Base-by-base conservation (phyloP, 2,888 invertebrate species). In the Ophioninae sp. region DNA sequence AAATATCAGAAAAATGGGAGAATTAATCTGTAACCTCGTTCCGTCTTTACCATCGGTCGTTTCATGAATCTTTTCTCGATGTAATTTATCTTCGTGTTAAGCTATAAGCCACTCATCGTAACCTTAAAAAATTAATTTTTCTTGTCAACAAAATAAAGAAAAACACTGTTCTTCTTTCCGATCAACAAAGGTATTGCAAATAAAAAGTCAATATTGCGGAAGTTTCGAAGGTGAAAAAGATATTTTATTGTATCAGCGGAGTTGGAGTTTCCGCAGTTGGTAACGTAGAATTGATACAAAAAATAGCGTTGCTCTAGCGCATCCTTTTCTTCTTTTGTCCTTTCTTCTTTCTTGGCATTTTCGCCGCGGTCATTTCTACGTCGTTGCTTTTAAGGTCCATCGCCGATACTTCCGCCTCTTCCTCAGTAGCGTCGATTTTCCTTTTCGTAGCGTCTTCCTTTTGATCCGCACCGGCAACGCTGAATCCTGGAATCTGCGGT, bases 401-500 rank as follows among this genome's bases (percentile, higher is more conserved):
- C 72, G 76, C 81, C 41, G 81, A 23, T 2, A 39, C 39, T 13
- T 44, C 21, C 44, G 44, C 21, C 13, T 61, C 37, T 5, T 75
- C 77, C 7, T 80, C 68, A n/a, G 30, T 67, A 20, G 70, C 78
- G 41, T 59, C 75, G 30, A 79, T 23, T 75, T 79, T 79, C 50
- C 79, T 79, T 23, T 67, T 79, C 7, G 59, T 13, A 56, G 13
- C 56, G 37, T 65, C 78, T 21, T 1, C 57, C 44, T 61, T 72
- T 44, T 17, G 3, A n/a, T 68, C 74, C 59, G 72, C n/a, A 7
- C 30, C 13, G 23, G 90, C 82, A 41, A 92, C 80, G 78, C 92
- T 92, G 64, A 92, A 92, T 23, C 88, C 90, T 87, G 91, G 87
- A 85, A 92, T 92, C 92, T 92, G 73, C 83, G 82, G 30, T 79